A percentile compares a stretch with the other conserved stretches of the same genome.
phyloP scores from a whole-genome alignment of 1,140 invertebrate genomes.

The Drosophila subobscura region DNA sequence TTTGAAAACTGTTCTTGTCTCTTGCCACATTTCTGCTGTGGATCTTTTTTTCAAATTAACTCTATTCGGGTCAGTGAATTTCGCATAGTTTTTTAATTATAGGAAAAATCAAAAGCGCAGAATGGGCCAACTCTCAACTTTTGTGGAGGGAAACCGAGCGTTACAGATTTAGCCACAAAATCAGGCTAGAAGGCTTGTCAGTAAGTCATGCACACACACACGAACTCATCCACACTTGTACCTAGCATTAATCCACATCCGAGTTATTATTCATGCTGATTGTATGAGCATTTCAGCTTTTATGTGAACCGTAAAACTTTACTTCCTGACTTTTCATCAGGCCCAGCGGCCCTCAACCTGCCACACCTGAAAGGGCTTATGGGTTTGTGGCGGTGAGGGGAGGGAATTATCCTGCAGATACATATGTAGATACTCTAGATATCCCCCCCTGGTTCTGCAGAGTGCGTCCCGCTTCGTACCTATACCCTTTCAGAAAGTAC shows the following conservation, averaged over 20 bases:
- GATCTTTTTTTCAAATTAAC: conserved; percentile 2
- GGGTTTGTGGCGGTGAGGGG: no score
- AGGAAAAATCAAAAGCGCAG: conserved; percentile 53
- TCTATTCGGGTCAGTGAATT: conserved; percentile 9
- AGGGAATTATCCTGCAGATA: conserved; percentile 24
- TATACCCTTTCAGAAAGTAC: no score
- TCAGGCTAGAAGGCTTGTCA: conserved; percentile 42
- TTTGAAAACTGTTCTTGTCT: no score
- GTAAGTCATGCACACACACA: conserved; percentile 32
- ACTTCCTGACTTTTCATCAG: conserved; percentile 80
- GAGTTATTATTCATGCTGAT: conserved; percentile 83
- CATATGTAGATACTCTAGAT: conserved; percentile 24
- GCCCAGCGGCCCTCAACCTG: conserved; percentile 8
- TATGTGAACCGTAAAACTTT: conserved; percentile 82
- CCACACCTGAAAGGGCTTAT: conserved; percentile 19
- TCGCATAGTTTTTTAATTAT: conserved; percentile 50
- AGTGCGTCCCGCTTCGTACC: not conserved
- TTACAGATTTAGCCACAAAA: conserved; percentile 15
- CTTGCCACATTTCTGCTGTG: not conserved
- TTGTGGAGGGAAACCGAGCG: conserved; percentile 6
- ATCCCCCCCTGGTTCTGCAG: not conserved
- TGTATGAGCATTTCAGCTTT: conserved; percentile 82
- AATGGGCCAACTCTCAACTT: conserved; percentile 32
- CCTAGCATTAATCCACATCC: conserved; percentile 79
- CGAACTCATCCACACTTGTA: conserved; percentile 26